A percentile compares a stretch with the other conserved stretches of the same genome.
phyloP scores from a whole-genome alignment of 2,888 invertebrate species.

The Drosophila mimetica region DNA sequence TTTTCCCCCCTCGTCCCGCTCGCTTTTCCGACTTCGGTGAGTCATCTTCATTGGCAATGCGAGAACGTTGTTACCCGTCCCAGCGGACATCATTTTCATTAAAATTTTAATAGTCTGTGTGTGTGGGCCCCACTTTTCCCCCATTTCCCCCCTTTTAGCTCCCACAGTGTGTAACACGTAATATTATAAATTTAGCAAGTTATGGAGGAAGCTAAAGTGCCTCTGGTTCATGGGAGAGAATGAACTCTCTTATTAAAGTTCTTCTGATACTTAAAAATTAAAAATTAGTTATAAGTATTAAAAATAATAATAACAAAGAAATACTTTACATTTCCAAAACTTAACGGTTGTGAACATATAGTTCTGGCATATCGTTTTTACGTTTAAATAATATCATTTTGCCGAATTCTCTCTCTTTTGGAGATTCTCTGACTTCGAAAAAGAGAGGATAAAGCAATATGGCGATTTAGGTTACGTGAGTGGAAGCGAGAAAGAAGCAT shows the following conservation, averaged over 20 bases:
- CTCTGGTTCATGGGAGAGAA: not conserved
- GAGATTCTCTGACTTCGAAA: too few species aligned
- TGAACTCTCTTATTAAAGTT: not conserved
- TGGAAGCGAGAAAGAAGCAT: too few species aligned
- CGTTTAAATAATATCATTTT: too few species aligned
- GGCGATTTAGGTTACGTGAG: too few species aligned
- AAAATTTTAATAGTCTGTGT: constrained; percentile 72
- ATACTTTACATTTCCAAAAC: too few species aligned
- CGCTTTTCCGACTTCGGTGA: constrained; percentile 45
- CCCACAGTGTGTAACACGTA: constrained; percentile 28
- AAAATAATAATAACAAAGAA: too few species aligned
- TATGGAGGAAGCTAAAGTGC: constrained; percentile 32
- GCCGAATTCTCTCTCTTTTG: too few species aligned
- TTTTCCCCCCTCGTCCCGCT: not conserved
- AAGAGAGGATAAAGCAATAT: too few species aligned
- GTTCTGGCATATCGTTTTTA: too few species aligned
- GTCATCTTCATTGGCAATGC: constrained; percentile 55
- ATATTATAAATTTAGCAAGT: constrained; percentile 55
- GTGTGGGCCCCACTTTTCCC: not conserved
- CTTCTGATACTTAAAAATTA: not conserved
- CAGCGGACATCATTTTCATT: constrained; percentile 72
- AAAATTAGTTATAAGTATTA: too few species aligned
- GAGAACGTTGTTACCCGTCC: constrained; percentile 54
- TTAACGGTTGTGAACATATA: too few species aligned
- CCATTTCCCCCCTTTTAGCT: not conserved